These are phyloP conservation scores for Archivesica marissinica DNA, from an alignment of 1,140 invertebrate genomes.

Conservation along the genomic window DNA sequence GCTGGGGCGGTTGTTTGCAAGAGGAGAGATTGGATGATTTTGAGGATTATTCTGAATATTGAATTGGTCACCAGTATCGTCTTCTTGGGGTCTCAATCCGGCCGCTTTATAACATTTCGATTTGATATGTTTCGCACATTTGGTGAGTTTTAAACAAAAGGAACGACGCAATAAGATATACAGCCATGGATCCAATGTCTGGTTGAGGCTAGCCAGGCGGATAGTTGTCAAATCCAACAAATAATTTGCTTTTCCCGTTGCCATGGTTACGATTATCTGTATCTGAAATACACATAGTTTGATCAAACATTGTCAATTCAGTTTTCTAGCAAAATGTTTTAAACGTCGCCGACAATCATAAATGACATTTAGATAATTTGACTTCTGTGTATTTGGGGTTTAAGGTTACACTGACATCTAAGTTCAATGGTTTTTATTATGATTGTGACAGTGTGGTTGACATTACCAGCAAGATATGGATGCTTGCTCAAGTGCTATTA, in stretches of 20 bases:
- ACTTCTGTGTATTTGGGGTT: too few relatives aligned
- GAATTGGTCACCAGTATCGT: not conserved
- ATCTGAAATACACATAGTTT: constrained; percentile 65
- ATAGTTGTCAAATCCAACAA: constrained; percentile 79
- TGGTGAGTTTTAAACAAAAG: constrained; percentile 49
- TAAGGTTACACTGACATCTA: too few relatives aligned
- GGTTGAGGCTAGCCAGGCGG: constrained; percentile 83
- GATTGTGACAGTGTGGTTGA: too few relatives aligned
- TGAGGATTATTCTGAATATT: not conserved
- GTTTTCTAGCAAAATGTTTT: too few relatives aligned
- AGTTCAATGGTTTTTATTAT: too few relatives aligned
- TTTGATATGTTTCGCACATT: not conserved
- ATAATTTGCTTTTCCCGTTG: constrained; percentile 66
- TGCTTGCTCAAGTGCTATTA: too few relatives aligned
- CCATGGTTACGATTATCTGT: constrained; percentile 73
- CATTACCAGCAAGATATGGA: too few relatives aligned
- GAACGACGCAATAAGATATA: constrained; percentile 84
- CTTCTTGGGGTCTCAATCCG: not conserved
- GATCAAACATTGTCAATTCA: too few relatives aligned
- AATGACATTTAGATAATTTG: too few relatives aligned
- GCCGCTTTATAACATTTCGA: not conserved
- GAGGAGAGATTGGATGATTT: too few relatives aligned
- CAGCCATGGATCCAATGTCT: constrained; percentile 84
- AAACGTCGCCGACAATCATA: too few relatives aligned
- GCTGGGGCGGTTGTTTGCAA: not conserved